Conservation (phyloP, 1,140 invertebrate genomes). For the Drosophila albomicans region DNA sequence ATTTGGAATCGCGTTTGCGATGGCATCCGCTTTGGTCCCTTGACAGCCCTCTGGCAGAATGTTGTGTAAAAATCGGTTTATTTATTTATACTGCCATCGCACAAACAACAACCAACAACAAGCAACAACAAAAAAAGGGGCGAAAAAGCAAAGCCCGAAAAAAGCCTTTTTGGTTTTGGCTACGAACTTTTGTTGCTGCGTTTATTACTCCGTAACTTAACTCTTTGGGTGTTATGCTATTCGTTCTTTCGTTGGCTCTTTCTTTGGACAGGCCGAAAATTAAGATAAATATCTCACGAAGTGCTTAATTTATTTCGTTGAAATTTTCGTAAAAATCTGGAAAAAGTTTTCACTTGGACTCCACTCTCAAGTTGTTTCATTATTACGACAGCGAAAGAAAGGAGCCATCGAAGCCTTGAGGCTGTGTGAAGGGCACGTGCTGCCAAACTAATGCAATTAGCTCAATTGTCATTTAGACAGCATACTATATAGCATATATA, state of each 20-base stretch:
- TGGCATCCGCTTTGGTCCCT: conserved; percentile 50
- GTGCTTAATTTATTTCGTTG: conserved; percentile 68
- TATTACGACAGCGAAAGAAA: conserved; percentile 44
- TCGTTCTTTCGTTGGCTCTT: neutral
- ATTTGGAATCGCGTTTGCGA: conserved; percentile 26
- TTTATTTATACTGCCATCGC: conserved; percentile 62
- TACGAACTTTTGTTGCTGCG: conserved; percentile 24
- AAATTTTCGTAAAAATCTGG: conserved; percentile 50
- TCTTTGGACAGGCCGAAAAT: conserved; percentile 50
- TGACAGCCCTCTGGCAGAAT: conserved; percentile 39
- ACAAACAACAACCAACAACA: too few relatives aligned
- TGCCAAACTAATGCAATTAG: conserved; percentile 73
- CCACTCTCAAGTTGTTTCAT: conserved; percentile 58
- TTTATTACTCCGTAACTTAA: conserved; percentile 69
- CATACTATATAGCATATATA: conserved; percentile 16
- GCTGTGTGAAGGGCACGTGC: conserved; percentile 50
- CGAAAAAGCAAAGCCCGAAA: conserved; percentile 26
- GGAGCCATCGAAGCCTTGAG: conserved; percentile 27
- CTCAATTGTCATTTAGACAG: conserved; percentile 77
- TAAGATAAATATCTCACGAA: conserved; percentile 75
- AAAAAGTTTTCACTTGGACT: conserved; percentile 47
- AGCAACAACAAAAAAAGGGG: conserved; percentile 7
- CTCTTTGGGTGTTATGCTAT: conserved; percentile 54
- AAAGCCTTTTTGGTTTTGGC: conserved; percentile 51
- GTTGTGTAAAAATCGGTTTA: conserved; percentile 70